A percentile compares a stretch with the other conserved stretches of the same genome.
phyloP scores from a whole-genome alignment of 1,140 invertebrate species.

The Drosophila lacteicornis region DNA sequence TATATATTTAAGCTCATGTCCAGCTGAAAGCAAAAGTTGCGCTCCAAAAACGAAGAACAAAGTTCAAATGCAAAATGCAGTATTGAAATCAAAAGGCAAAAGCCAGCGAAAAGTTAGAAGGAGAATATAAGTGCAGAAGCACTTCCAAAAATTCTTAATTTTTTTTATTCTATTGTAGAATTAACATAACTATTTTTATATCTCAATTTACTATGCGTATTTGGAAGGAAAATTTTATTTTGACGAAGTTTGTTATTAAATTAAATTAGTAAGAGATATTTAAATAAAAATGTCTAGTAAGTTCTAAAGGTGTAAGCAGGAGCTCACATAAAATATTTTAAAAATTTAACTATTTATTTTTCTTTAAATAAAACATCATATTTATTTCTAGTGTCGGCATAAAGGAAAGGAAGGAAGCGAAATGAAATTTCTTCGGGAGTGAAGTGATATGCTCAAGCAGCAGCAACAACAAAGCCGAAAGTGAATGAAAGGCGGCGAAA shows the following conservation, averaged over 20 bases:
- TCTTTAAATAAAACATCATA: too few species aligned
- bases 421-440: constrained; percentile 52
- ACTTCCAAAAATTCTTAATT: not conserved
- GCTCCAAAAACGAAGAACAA: constrained; percentile 21
- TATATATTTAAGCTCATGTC: constrained; percentile 30
- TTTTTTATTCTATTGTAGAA: too few species aligned
- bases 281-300: not conserved
- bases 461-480: constrained; percentile 30
- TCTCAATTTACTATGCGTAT: not conserved
- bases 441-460: constrained; percentile 55
- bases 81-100: constrained; percentile 40
- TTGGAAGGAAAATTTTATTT: too few species aligned
- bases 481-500: constrained; percentile 52
- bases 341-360: not conserved
- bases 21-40: constrained; percentile 50
- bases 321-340: not conserved
- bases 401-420: constrained; percentile 31
- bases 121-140: not conserved
- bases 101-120: constrained; percentile 20
- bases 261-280: not conserved
- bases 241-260: too few species aligned
- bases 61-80: constrained; percentile 38
- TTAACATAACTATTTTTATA: not conserved
- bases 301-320: too few species aligned
- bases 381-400: constrained; percentile 11